Conservation (phyloP, 2,113 vertebrate genomes). For the Dermatemys mawii region DNA sequence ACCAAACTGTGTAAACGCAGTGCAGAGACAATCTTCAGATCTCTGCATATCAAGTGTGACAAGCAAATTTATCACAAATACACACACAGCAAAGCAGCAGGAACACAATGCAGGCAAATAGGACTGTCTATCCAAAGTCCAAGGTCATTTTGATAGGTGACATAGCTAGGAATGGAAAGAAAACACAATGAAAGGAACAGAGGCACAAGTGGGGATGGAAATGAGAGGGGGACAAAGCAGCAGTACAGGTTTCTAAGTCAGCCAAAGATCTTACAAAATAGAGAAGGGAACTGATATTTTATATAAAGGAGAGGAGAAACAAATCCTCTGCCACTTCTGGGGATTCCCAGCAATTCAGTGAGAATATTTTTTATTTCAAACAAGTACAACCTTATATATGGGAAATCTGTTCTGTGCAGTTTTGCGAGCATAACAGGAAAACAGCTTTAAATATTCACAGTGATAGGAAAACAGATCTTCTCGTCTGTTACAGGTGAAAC, state of each 20-base stretch:
- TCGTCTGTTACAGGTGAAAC: neutral
- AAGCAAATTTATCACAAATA: conserved; percentile 37
- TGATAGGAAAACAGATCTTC: neutral
- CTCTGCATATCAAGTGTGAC: neutral
- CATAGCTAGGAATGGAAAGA: neutral
- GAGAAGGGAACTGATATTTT: neutral
- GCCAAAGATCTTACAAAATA: neutral
- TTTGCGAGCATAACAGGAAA: neutral
- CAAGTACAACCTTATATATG: conserved; percentile 24
- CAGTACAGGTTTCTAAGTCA: neutral
- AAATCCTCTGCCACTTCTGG: conserved; percentile 46
- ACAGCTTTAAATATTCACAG: neutral
- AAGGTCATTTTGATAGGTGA: neutral
- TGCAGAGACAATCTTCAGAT: conserved; percentile 49
- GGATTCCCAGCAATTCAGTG: conserved; percentile 39
- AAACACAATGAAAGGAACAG: neutral
- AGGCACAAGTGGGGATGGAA: neutral
- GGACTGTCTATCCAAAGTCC: neutral
- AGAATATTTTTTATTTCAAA: conserved; percentile 46
- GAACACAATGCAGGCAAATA: neutral
- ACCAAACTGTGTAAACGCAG: conserved; percentile 54
- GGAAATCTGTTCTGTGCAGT: conserved; percentile 44
- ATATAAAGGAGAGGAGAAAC: neutral
- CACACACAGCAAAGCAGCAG: neutral
- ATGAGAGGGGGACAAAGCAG: neutral